phyloP scores from a whole-genome alignment of 2,888 invertebrate species.

The Hipparchia sbordonii region DNA sequence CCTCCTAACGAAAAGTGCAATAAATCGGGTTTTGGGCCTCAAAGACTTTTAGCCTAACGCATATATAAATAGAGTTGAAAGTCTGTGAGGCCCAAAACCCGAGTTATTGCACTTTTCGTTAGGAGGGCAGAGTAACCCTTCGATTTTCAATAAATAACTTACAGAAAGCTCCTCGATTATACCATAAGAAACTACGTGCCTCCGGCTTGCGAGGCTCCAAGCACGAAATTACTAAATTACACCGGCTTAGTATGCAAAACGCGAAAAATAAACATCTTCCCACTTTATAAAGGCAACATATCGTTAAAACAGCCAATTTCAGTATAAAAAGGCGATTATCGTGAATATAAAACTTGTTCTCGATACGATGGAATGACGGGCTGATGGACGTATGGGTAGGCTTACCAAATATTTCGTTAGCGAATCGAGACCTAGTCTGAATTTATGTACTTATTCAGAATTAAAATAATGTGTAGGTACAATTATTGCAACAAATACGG shows the following conservation, averaged over 20 bases:
- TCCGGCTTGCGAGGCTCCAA: constrained; percentile 40
- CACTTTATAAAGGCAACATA: constrained; percentile 53
- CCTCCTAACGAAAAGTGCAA: no score
- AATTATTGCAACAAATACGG: no score
- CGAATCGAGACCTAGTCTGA: not conserved
- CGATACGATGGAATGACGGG: constrained; percentile 63
- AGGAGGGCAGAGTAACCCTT: no score
- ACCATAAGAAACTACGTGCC: constrained; percentile 22
- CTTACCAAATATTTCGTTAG: not conserved
- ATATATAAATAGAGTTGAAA: no score
- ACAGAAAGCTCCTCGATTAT: constrained; percentile 26
- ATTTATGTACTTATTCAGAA: not conserved
- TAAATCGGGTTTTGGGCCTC: no score
- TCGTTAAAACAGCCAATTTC: constrained; percentile 57
- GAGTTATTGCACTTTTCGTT: no score
- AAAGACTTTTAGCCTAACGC: no score
- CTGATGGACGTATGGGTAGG: constrained; percentile 68
- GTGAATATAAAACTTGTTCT: constrained; percentile 36
- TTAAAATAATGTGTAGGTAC: no score
- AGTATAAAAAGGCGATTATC: constrained; percentile 47
- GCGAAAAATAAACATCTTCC: constrained; percentile 71
- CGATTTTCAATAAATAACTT: constrained; percentile 24
- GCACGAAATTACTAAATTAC: constrained; percentile 75
- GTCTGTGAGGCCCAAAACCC: no score
- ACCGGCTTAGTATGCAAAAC: constrained; percentile 59